Percentiles rank a stretch among this genome's conserved stretches.
Conservation (phyloP, 2,888 invertebrate species). For the Serripes groenlandicus region DNA sequence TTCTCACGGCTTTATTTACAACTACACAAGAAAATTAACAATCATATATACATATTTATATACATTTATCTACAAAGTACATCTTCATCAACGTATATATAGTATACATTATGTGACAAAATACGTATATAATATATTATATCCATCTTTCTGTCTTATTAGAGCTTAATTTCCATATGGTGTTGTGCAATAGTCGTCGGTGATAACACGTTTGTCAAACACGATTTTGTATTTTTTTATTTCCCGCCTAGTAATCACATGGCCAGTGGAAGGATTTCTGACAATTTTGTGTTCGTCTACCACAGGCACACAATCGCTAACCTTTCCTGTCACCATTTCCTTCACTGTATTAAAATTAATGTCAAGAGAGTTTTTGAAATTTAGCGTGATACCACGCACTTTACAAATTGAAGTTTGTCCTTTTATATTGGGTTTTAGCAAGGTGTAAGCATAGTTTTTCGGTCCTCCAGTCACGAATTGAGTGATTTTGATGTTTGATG, state of each 20-base stretch:
- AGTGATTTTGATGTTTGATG: constrained; percentile 48
- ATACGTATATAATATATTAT: too few species aligned
- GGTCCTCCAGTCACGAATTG: constrained; percentile 45
- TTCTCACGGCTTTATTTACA: too few species aligned
- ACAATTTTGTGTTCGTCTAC: constrained; percentile 21
- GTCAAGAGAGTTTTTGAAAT: constrained; percentile 38
- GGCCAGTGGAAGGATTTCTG: constrained; percentile 14
- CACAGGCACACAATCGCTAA: neutral
- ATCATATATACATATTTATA: too few species aligned
- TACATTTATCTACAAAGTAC: too few species aligned
- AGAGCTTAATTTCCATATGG: too few species aligned
- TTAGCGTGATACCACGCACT: constrained; percentile 47
- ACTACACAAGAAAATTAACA: too few species aligned
- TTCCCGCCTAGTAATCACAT: constrained; percentile 15
- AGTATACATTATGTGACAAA: too few species aligned
- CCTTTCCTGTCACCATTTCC: constrained; percentile 56
- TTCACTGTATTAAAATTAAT: constrained; percentile 41
- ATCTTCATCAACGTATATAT: too few species aligned
- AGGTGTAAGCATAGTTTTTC: constrained; percentile 35
- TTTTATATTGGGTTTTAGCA: constrained; percentile 30
- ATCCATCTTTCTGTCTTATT: too few species aligned
- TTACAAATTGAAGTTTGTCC: constrained; percentile 33
- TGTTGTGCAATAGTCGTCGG: neutral
- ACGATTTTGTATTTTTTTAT: constrained; percentile 15
- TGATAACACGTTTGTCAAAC: constrained; percentile 22